Evolutionary conservation across 2,797 vertebrate genomes (phyloP).

Genomic region (Silurus aristotelis): DNA sequence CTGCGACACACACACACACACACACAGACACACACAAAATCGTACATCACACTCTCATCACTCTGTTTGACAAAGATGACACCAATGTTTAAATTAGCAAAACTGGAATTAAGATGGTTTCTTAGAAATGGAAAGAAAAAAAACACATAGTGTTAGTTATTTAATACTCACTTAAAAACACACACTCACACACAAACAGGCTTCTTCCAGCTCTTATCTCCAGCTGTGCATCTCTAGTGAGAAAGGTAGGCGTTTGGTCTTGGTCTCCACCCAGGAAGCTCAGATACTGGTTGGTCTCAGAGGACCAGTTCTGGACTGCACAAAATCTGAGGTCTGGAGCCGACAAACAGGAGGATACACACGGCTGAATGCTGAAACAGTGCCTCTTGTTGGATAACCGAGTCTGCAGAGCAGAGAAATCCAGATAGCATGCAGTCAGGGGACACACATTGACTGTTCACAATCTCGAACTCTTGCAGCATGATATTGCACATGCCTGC

Average conservation of each 20-base stretch:
- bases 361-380: constrained; percentile 23
- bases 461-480: constrained; percentile 45
- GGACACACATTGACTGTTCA: constrained; percentile 75
- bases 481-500: constrained; percentile 54
- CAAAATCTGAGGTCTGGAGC: constrained; percentile 78
- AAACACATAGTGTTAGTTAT: constrained; percentile 31
- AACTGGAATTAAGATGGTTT: constrained; percentile 50
- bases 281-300: constrained; percentile 78
- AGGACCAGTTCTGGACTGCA: constrained; percentile 77
- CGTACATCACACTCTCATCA: constrained; percentile 51
- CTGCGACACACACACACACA: constrained; percentile 46
- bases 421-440: constrained; percentile 79
- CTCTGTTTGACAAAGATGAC: constrained; percentile 56
- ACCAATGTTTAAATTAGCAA: constrained; percentile 49
- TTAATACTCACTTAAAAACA: not conserved
- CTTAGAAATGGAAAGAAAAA: constrained; percentile 2
- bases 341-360: constrained; percentile 47
- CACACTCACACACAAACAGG: constrained; percentile 6
- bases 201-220: constrained; percentile 25
- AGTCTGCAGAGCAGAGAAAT: constrained; percentile 63
- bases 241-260: constrained; percentile 27
- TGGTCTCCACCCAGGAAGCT: constrained; percentile 74
- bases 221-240: constrained; percentile 14
- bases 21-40: constrained; percentile 26
- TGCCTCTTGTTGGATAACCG: not conserved